Evolutionary conservation across 1,140 invertebrate species (phyloP), one percentile per base, ranked within the genome.

Genomic region (Neodiprion pinetum): DNA sequence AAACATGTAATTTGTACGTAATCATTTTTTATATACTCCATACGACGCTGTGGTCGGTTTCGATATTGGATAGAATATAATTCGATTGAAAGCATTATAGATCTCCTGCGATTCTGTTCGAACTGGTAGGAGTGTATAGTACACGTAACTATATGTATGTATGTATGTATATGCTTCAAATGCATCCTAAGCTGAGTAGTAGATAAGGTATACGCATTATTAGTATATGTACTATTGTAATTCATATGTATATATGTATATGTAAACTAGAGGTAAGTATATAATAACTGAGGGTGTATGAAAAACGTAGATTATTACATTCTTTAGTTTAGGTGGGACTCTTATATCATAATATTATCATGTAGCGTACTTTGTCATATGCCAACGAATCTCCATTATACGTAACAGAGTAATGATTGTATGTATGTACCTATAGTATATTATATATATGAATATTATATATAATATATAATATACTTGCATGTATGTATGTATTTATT

Each of bases 221-320:
- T 78, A 75, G 78, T 78, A 77, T 80, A 77, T 77, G 73, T 74
- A 80, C 77, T 77, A 74, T 79, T 76, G 80, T 77, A 78, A 70
- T 73, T 82, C 77, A 78, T 76, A 77, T 40, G 28, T 40, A 40
- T 40, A 40, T 40, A 40, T 40, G 5, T 40, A 40, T 40, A 40
- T 40, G 28, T 40, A 40, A 3, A 40, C 28, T 40, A 40, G 28
- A 83, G 66, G 75, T 86, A 84, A 82, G 17, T 21, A 81, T 86
- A 86, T 83, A 80, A 82, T 86, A 84, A 86, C 79, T 84, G 84
- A 85, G 83, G 82, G 80, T 83, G 81, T 87, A 86, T 85, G 85
- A 84, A 87, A 87, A 86, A 86, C 81, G 83, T 85, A 87, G 82
- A 85, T 82, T 87, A 84, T 85, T 82, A 83, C 81, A 87, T 81